Base-by-base conservation (phyloP, 1,140 invertebrate species). In the Tetranychus urticae region DNA sequence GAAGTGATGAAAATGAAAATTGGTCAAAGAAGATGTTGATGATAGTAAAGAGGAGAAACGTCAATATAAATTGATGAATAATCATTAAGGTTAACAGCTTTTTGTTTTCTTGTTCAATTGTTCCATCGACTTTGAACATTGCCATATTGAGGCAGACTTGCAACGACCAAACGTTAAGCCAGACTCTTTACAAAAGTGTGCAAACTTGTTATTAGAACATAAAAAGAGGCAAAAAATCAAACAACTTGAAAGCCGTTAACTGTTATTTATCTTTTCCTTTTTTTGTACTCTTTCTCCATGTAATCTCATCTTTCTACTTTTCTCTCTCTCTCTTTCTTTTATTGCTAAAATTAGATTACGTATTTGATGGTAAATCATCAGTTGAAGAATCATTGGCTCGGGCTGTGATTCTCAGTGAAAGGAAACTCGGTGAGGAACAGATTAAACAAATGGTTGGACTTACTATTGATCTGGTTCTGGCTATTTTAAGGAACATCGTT, bases 321-420 rank as follows among this genome's bases (percentile, higher is more conserved):
- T 54, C 10, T 56, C 37, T 39, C 36, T 61, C n/a, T 58, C 35
- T 13, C 13, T 59, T 35, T 45, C 31, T 6, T 36, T 56, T 47
- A 50, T 63, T 46, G 62, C 31, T 45, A 31, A 39, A 12, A 47
- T 36, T 52, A 68, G 67, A 68, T 59, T 64, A 66, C 36, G 63
- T 68, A 33, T 68, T 68, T 61, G 67, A 68, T 62, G 64, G 67
- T 2, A 65, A 65, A 13, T 66, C 67, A 59, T 67, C 67, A 36
- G 37, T 68, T 35, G 64, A 68, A 59, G 67, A 68, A 12, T 65
- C 67, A 14, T 46, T 68, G 14, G 62, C 56, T 6, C 65, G 65
- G 58, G 67, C 67, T 34, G 67, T 68, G 0, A 65, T 68, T 12
- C 61, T 63, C 23, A 59, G 67, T 56, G 67, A 68, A 61, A 60